These are phyloP conservation scores for Melieria omissa DNA, from an alignment of 2,888 invertebrate genomes.

Conservation along the genomic window DNA sequence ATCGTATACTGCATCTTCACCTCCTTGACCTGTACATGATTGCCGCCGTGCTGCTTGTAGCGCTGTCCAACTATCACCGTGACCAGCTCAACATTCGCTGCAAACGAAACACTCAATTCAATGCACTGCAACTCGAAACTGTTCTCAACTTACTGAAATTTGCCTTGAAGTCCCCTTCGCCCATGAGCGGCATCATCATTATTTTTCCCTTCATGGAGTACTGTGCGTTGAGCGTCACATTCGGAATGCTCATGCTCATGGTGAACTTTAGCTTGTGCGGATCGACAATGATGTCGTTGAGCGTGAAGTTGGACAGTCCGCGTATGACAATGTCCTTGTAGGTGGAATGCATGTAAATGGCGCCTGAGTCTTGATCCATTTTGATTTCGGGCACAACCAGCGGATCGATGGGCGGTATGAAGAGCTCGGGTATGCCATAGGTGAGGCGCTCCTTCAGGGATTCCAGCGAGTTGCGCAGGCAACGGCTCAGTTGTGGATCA, in stretches of 20 bases:
- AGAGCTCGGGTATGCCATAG: slow-evolving; percentile 75
- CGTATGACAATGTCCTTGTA: slow-evolving; percentile 74
- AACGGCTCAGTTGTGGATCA: slow-evolving; percentile 72
- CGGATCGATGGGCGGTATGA: slow-evolving; percentile 78
- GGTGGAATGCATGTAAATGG: slow-evolving; percentile 76
- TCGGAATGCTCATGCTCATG: slow-evolving; percentile 74
- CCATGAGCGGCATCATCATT: slow-evolving; percentile 79
- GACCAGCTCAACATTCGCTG: slow-evolving; percentile 76
- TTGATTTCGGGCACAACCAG: slow-evolving; percentile 75
- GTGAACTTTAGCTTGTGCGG: slow-evolving; percentile 68
- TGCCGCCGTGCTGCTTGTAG: slow-evolving; percentile 66
- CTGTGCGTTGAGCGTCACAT: slow-evolving; percentile 72
- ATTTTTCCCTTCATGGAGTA: slow-evolving; percentile 78
- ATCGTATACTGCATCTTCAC: slow-evolving; percentile 76
- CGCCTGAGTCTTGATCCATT: slow-evolving; percentile 76
- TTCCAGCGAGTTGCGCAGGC: slow-evolving; percentile 73
- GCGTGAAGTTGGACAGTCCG: slow-evolving; percentile 74
- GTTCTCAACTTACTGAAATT: slow-evolving; percentile 74
- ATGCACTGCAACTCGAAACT: neutral
- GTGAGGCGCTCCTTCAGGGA: slow-evolving; percentile 70
- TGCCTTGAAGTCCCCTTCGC: slow-evolving; percentile 74
- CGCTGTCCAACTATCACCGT: slow-evolving; percentile 73
- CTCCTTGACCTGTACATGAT: slow-evolving; percentile 73
- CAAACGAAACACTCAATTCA: neutral
- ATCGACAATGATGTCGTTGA: slow-evolving; percentile 72